Evolutionary conservation across 2,113 vertebrate genomes (phyloP), one percentile per base, ranked within the genome.

Genomic region (Charadrius vociferus): DNA sequence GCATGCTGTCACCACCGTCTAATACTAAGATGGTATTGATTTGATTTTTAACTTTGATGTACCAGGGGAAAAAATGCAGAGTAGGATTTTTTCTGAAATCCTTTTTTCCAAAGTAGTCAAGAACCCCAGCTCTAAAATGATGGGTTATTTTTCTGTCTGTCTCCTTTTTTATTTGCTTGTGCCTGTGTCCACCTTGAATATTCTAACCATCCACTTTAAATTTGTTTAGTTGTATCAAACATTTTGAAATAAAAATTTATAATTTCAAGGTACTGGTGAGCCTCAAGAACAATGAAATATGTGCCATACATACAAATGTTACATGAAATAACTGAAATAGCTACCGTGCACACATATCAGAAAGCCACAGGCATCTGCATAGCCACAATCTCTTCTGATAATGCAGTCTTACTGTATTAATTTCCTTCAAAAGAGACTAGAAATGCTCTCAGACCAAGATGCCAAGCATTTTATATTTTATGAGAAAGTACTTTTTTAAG

Each of bases 1-100:
- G 3, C 97, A 97, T 96, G 95, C 98, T 98, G 98, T 98, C 96
- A 96, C 96, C 98, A 98, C 97, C 71, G 0, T 97, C 97, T 98
- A 97, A 98, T 97, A 97, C 97, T 97, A 96, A 97, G 97, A 98
- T 95, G 81, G 93, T 98, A 98, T 97, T 97, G 98, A 98, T 98
- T 97, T 84, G 71, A 97, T 98, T 98, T 98, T 98, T 98, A 98
- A 97, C 96, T 98, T 97, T 97, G 95, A 98, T 97, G 94, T 92
- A 97, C 90, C 91, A 97, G 77, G 79, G 91, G 97, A 95, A 95
- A 96, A 97, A 94, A 96, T 90, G 94, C 93, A 97, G 89, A 97
- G 59, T 95, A 91, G 81, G 93, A 91, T 68, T 97, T 97, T 97
- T 95, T 89, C 83, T 96, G 93, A 97, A 97, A 94, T 97, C 73